Percentiles rank a stretch among this genome's conserved stretches.
Conservation (phyloP, 2,888 invertebrate species). For the Subacronicta megacephala region DNA sequence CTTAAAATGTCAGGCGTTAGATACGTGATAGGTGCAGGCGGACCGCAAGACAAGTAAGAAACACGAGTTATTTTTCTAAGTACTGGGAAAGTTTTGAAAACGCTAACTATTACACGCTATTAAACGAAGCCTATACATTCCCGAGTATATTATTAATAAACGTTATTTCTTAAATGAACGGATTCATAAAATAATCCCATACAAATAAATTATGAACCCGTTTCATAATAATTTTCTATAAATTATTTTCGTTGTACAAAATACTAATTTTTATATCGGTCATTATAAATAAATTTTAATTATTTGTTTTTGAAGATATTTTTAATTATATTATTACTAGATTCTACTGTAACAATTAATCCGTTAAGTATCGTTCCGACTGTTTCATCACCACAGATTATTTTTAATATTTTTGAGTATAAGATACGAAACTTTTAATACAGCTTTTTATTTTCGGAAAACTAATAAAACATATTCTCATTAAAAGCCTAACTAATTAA, state of each 20-base stretch:
- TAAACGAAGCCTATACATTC: constrained; percentile 20
- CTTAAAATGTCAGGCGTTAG: too few species aligned
- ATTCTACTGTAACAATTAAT: constrained; percentile 16
- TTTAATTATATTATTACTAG: constrained; percentile 24
- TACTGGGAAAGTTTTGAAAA: neutral
- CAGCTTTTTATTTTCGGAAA: too few species aligned
- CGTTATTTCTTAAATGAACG: neutral
- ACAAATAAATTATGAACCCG: neutral
- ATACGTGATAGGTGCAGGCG: too few species aligned
- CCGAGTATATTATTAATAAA: constrained; percentile 6
- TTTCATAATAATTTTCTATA: constrained; percentile 22
- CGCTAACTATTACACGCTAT: constrained; percentile 3
- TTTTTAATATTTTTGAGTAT: neutral
- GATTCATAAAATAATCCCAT: constrained; percentile 1
- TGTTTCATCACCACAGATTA: constrained; percentile 23
- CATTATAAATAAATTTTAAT: constrained; percentile 41
- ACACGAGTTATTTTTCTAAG: too few species aligned
- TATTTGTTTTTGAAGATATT: constrained; percentile 29
- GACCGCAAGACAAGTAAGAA: too few species aligned
- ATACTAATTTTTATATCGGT: constrained; percentile 30
- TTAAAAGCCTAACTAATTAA: too few species aligned
- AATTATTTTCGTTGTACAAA: constrained; percentile 43
- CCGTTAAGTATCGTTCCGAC: constrained; percentile 1
- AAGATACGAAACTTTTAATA: too few species aligned
- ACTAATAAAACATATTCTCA: too few species aligned